Conservation (phyloP, 2,888 invertebrate genomes). For the Blera fallax region DNA sequence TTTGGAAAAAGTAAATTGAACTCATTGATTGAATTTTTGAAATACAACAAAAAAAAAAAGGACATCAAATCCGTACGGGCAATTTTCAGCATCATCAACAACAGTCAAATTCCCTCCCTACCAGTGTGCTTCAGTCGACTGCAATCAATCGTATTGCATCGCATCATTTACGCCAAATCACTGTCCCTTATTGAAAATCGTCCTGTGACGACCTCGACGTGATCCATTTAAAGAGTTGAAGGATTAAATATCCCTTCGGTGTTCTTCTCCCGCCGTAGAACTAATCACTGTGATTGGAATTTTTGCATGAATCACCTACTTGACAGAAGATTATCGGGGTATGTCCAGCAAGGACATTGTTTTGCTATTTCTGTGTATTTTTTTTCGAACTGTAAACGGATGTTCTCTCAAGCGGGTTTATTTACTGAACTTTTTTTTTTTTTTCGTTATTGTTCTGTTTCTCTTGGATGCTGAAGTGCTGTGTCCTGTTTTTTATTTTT, state of each 20-base stretch:
- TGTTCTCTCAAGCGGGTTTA: conserved; percentile 10
- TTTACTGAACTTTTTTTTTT: conserved; percentile 31
- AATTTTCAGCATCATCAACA: conserved; percentile 1
- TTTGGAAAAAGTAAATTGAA: conserved; percentile 37
- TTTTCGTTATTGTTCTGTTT: neutral
- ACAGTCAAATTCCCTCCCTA: neutral
- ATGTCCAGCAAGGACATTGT: conserved; percentile 12
- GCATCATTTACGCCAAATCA: conserved; percentile 60
- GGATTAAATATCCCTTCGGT: conserved; percentile 41
- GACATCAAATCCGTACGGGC: neutral
- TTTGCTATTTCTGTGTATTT: neutral
- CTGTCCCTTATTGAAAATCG: conserved; percentile 41
- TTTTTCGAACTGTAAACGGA: neutral
- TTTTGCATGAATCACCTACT: conserved; percentile 66
- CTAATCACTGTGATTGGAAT: conserved; percentile 69
- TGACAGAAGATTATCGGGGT: neutral
- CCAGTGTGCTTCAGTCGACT: neutral
- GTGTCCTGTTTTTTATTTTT: conserved; percentile 27
- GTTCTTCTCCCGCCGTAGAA: neutral
- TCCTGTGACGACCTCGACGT: conserved; percentile 39
- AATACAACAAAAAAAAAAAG: neutral
- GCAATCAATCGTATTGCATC: conserved; percentile 36
- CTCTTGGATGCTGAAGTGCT: neutral
- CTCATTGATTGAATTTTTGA: conserved; percentile 33
- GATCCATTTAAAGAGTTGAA: conserved; percentile 56